Evolutionary conservation across 2,113 vertebrate genomes (phyloP).

Genomic region (Caloenas nicobarica): DNA sequence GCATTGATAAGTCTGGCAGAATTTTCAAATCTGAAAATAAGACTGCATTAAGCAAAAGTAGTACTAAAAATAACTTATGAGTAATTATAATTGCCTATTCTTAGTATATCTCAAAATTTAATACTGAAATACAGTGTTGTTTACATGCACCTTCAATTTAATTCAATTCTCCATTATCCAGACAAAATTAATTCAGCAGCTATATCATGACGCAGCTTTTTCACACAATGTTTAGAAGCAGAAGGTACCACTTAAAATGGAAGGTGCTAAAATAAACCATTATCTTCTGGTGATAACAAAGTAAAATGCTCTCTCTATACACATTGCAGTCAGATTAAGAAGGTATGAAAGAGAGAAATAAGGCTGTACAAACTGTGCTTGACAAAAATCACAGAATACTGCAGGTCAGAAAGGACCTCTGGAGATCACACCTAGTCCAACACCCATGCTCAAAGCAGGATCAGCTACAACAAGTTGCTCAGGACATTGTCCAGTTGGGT

Average conservation of each 20-base stretch:
- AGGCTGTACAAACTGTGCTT: background rate
- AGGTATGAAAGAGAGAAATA: background rate
- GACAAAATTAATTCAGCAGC: background rate
- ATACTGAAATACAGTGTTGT: background rate
- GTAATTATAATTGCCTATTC: background rate
- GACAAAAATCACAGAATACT: background rate
- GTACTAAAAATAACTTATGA: background rate
- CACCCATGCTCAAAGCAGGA: no score
- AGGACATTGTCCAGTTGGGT: no score
- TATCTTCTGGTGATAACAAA: background rate
- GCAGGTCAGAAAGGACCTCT: no score
- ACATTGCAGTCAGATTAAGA: background rate
- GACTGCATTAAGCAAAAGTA: background rate
- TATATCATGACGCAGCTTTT: background rate
- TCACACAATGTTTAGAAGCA: background rate
- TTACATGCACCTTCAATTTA: background rate
- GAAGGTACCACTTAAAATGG: background rate
- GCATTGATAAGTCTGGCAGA: constrained; percentile 70
- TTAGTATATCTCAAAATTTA: background rate
- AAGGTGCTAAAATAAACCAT: background rate
- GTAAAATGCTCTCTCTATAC: background rate
- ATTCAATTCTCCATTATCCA: background rate
- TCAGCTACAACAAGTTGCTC: no score
- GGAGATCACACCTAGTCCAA: no score
- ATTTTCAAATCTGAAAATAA: constrained; percentile 67